phyloP scores from a whole-genome alignment of 2,113 vertebrate genomes.

The Chinchilla lanigera region DNA sequence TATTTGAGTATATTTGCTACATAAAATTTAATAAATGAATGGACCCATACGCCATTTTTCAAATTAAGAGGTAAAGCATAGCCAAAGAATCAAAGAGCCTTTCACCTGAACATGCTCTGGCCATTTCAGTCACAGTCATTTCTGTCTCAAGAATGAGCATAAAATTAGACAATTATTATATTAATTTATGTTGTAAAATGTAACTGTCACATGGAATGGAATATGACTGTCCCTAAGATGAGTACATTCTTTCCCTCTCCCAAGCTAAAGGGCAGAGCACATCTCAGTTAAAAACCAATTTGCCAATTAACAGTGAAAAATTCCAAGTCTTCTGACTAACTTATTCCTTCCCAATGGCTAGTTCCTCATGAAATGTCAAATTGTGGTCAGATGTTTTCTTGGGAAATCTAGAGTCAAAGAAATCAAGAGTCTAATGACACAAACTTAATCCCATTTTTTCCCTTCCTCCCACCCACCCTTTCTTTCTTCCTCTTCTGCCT shows the following conservation, averaged over 20 bases:
- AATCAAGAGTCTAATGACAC: conserved; percentile 32
- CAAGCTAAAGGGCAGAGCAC: conserved; percentile 39
- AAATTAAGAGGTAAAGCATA: neutral
- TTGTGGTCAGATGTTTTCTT: conserved; percentile 62
- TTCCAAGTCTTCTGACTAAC: conserved; percentile 53
- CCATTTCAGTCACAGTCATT: neutral
- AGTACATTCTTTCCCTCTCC: conserved; percentile 62
- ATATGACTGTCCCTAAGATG: conserved; percentile 12
- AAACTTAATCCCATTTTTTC: neutral
- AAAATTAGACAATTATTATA: conserved; percentile 36
- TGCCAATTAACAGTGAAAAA: conserved; percentile 62
- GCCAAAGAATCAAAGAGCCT: neutral
- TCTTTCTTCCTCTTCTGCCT: neutral
- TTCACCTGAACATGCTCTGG: neutral
- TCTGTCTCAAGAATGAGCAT: neutral
- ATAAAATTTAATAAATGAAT: neutral
- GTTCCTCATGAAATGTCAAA: conserved; percentile 65
- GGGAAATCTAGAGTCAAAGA: conserved; percentile 51
- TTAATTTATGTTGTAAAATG: conserved; percentile 55
- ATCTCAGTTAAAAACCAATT: conserved; percentile 56
- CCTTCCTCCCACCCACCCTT: neutral
- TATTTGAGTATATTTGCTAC: neutral
- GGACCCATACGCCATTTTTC: neutral
- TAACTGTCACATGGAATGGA: neutral
- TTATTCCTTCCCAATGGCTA: conserved; percentile 63